phyloP scores from a whole-genome alignment of 2,888 invertebrate genomes.

The Eutolmus rufibarbis region DNA sequence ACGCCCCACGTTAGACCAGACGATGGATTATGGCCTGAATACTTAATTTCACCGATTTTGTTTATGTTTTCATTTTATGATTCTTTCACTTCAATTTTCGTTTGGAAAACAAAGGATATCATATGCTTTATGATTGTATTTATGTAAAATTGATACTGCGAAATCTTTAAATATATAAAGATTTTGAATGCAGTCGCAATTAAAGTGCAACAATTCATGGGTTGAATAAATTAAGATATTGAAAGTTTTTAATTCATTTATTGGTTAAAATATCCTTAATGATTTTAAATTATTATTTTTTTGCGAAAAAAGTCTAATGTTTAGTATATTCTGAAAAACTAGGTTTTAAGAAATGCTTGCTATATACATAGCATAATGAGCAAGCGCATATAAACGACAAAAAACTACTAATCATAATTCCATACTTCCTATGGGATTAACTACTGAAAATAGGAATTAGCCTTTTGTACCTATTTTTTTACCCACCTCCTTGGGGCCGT shows the following conservation, averaged over 20 bases:
- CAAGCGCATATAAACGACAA: too few species aligned
- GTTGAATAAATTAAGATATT: background rate
- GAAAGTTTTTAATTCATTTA: background rate
- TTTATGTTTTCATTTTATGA: background rate
- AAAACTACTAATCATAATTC: too few species aligned
- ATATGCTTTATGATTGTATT: background rate
- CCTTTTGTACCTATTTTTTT: too few species aligned
- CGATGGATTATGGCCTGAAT: slow-evolving; percentile 58
- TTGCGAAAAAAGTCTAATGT: background rate
- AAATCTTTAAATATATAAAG: background rate
- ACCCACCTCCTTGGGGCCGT: too few species aligned
- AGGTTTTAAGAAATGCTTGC: too few species aligned
- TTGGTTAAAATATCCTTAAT: too few species aligned
- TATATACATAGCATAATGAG: too few species aligned
- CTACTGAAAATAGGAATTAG: too few species aligned
- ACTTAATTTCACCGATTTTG: background rate
- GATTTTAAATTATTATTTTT: too few species aligned
- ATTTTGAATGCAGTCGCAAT: background rate
- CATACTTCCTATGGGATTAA: too few species aligned
- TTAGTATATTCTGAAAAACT: too few species aligned
- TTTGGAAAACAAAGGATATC: background rate
- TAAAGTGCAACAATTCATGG: background rate
- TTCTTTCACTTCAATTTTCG: background rate
- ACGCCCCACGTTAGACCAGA: slow-evolving; percentile 58
- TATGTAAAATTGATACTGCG: background rate